Conservation (phyloP, 2,113 vertebrate genomes). For the Tichodroma muraria region DNA sequence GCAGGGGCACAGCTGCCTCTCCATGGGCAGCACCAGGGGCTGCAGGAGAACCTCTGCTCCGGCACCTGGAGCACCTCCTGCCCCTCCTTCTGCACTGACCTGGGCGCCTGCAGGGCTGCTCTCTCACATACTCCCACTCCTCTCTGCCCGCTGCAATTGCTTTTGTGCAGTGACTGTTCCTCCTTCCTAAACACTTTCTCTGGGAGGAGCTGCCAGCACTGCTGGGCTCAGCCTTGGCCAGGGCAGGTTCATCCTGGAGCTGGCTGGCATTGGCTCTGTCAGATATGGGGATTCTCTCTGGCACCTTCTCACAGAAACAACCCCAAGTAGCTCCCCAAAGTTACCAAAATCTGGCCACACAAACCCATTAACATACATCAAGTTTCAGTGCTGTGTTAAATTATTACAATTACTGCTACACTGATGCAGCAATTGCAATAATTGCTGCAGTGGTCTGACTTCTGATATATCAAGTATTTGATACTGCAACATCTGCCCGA, state of each 20-base stretch:
- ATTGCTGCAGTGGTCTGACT: neutral
- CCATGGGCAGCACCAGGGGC: neutral
- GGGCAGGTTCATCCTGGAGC: too few species aligned
- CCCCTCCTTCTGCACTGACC: neutral
- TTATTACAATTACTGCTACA: neutral
- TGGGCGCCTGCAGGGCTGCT: neutral
- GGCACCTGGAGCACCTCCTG: neutral
- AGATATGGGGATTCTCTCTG: neutral
- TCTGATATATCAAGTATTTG: neutral
- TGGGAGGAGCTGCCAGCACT: accelerated
- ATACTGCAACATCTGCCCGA: neutral
- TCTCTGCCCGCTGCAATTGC: neutral
- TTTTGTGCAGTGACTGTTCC: neutral
- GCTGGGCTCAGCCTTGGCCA: neutral
- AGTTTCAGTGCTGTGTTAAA: neutral
- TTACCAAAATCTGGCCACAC: neutral
- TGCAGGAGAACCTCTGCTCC: neutral
- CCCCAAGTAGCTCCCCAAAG: too few species aligned
- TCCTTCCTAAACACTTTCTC: neutral
- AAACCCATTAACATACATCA: neutral
- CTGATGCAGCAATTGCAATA: neutral
- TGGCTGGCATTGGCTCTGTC: accelerated
- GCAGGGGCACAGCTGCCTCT: neutral
- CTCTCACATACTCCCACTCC: neutral
- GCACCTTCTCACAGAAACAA: neutral